Percentiles rank a stretch among this genome's conserved stretches.
Conservation (phyloP, 2,113 vertebrate genomes). For the Dicaeum eximium region DNA sequence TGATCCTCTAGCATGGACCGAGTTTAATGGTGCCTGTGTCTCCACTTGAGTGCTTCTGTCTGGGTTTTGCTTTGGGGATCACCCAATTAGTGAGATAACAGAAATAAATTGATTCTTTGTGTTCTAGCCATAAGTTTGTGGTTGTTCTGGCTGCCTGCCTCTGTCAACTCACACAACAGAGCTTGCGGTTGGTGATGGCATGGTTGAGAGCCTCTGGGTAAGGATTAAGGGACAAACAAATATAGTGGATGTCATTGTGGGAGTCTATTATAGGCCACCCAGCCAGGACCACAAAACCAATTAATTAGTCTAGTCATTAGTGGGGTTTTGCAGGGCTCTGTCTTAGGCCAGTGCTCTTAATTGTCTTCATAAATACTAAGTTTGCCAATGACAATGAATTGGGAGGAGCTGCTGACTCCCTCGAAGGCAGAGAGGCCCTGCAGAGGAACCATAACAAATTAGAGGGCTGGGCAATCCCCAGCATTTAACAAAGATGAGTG, state of each 20-base stretch:
- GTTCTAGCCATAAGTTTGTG: background rate
- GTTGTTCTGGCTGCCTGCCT: background rate
- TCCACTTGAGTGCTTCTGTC: background rate
- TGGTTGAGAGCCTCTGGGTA: background rate
- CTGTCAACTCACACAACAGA: background rate
- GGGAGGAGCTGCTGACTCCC: background rate
- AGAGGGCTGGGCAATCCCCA: background rate
- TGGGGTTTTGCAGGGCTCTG: background rate
- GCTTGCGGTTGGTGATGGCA: background rate
- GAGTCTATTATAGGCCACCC: background rate
- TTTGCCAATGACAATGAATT: background rate
- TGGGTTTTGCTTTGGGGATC: background rate
- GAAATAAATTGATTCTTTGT: background rate
- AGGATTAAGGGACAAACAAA: background rate
- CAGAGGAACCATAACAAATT: background rate
- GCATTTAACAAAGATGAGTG: background rate
- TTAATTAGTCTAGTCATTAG: background rate
- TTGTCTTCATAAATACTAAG: background rate
- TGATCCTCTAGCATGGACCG: background rate
- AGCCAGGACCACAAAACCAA: background rate
- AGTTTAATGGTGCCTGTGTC: background rate
- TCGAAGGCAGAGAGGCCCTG: background rate
- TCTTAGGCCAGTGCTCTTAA: background rate
- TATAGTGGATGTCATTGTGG: background rate
- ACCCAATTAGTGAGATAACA: background rate